phyloP scores from a whole-genome alignment of 1,140 invertebrate genomes.

The Drosophila obscura region DNA sequence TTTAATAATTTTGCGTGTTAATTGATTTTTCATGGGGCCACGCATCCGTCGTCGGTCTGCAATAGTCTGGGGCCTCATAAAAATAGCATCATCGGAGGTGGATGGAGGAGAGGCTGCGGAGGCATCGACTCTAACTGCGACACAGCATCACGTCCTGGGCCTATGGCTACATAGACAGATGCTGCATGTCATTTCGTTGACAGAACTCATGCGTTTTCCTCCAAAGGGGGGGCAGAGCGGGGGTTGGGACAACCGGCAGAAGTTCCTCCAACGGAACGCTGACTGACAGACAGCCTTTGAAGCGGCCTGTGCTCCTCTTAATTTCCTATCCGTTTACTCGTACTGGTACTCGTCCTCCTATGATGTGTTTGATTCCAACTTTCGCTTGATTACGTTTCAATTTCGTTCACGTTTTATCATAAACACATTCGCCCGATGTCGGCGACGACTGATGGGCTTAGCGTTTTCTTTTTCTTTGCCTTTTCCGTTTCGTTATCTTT shows the following conservation, averaged over 20 bases:
- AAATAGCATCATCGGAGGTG: constrained; percentile 67
- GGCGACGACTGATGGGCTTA: constrained; percentile 24
- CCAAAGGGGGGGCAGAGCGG: constrained; percentile 23
- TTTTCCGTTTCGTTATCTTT: constrained; percentile 39
- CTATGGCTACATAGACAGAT: constrained; percentile 73
- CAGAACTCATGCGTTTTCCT: constrained; percentile 70
- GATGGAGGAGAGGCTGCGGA: constrained; percentile 7
- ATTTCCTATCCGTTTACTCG: constrained; percentile 21
- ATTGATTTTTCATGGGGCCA: constrained; percentile 82
- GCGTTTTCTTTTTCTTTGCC: not conserved
- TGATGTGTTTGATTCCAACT: constrained; percentile 20
- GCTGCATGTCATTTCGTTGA: constrained; percentile 80
- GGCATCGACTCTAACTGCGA: constrained; percentile 48
- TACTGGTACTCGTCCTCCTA: constrained; percentile 30
- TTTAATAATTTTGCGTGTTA: constrained; percentile 83
- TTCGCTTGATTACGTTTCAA: constrained; percentile 80
- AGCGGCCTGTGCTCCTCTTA: constrained; percentile 38
- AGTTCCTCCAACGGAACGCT: constrained; percentile 3
- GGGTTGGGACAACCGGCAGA: constrained; percentile 12
- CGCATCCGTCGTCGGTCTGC: constrained; percentile 71
- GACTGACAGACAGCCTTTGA: constrained; percentile 55
- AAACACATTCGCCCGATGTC: constrained; percentile 39
- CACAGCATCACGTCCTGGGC: constrained; percentile 77
- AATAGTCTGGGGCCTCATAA: constrained; percentile 67
- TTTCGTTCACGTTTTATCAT: constrained; percentile 60